A percentile compares a stretch with the other conserved stretches of the same genome.
These are phyloP conservation scores for Tragelaphus buxtoni DNA, from an alignment of 2,113 vertebrate genomes.

Conservation along the genomic window DNA sequence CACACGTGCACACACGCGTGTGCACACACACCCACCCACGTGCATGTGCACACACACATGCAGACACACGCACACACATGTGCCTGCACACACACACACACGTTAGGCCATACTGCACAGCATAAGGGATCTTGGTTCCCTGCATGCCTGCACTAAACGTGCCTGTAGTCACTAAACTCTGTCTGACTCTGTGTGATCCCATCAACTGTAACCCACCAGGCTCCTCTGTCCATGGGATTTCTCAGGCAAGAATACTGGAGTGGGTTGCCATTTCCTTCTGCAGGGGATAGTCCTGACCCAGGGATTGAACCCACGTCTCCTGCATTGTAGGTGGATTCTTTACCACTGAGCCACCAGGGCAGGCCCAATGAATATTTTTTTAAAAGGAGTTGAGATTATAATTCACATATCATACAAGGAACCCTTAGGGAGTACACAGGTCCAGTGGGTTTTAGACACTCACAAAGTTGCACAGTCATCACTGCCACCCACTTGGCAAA, in stretches of 20 bases:
- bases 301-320: background rate
- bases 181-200: background rate
- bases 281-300: background rate
- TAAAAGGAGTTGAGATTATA: background rate
- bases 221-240: background rate
- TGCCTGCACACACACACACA: rapidly evolving
- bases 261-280: background rate
- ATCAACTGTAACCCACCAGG: rapidly evolving
- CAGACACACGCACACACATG: rapidly evolving
- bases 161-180: background rate
- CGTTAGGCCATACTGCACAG: rapidly evolving
- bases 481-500: background rate
- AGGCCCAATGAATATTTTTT: background rate
- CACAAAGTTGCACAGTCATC: background rate
- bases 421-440: background rate
- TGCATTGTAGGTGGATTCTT: background rate
- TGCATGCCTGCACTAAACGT: background rate
- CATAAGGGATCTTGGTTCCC: background rate
- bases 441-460: background rate
- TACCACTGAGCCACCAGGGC: background rate
- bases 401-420: background rate
- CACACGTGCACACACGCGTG: rapidly evolving
- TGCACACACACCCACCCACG: too few relatives aligned
- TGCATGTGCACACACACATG: too few relatives aligned
- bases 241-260: background rate